These are phyloP conservation scores for Stomatorhinus walkeri DNA, from an alignment of 2,797 vertebrate genomes.

Conservation along the genomic window DNA sequence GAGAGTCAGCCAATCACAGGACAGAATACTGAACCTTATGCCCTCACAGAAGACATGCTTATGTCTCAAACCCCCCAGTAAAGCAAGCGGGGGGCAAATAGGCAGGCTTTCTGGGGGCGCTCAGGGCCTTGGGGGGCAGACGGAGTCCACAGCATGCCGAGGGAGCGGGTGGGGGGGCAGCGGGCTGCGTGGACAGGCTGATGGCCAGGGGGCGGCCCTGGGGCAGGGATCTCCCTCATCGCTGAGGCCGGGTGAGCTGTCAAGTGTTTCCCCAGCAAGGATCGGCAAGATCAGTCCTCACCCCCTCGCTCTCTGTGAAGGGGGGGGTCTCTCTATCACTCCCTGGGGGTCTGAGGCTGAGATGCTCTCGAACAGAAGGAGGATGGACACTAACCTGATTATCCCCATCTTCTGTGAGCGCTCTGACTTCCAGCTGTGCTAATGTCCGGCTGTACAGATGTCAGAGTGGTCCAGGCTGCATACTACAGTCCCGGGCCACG, in stretches of 20 bases:
- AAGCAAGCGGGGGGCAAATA: background rate
- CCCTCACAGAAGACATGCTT: background rate
- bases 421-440: constrained; percentile 49
- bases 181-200: background rate
- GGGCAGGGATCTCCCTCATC: background rate
- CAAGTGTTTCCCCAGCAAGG: background rate
- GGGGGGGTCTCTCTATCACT: background rate
- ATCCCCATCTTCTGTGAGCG: constrained; percentile 44
- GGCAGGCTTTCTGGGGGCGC: background rate
- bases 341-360: background rate
- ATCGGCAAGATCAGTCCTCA: background rate
- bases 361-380: background rate
- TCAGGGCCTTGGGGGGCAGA: background rate
- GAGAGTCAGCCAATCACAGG: background rate
- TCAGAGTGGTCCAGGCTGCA: background rate
- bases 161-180: background rate
- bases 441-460: constrained; percentile 25
- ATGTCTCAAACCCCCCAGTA: background rate
- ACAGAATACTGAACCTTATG: background rate
- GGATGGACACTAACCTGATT: constrained; percentile 47
- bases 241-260: background rate
- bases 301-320: background rate
- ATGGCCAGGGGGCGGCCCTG: constrained; percentile 31
- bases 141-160: background rate
- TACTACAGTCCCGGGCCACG: background rate